A percentile compares a stretch with the other conserved stretches of the same genome.
Conservation (phyloP, 2,797 vertebrate genomes). For the Saguinus oedipus region DNA sequence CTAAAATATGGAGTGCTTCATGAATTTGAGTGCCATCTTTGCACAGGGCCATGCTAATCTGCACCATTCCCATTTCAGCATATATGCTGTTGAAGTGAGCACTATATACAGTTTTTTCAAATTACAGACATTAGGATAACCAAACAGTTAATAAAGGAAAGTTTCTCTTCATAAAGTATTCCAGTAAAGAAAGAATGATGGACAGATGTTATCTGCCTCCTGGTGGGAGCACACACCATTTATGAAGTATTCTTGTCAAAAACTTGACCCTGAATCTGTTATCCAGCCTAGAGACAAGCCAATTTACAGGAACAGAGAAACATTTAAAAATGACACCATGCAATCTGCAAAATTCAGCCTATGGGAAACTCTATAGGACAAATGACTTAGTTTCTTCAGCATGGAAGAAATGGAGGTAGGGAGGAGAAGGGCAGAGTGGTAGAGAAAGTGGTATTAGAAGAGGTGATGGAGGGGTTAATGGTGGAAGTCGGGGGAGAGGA, state of each 20-base stretch:
- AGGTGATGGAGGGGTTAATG: no score
- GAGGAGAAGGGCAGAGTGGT: fast-evolving
- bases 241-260: neutral
- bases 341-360: neutral
- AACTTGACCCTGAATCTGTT: neutral
- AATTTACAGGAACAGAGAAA: neutral
- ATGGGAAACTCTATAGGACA: neutral
- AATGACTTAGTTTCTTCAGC: neutral
- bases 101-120: neutral
- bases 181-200: neutral
- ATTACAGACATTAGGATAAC: neutral
- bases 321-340: neutral
- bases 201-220: neutral
- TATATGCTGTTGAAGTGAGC: neutral
- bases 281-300: neutral
- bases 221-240: neutral
- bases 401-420: neutral
- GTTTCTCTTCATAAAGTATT: neutral
- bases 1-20: neutral
- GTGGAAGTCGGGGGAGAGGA: neutral
- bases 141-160: neutral
- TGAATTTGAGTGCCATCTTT: neutral
- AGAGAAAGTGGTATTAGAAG: neutral
- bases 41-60: neutral
- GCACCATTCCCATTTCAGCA: neutral